These are phyloP conservation scores for Nestor notabilis DNA, from an alignment of 2,113 vertebrate species.

Conservation along the genomic window DNA sequence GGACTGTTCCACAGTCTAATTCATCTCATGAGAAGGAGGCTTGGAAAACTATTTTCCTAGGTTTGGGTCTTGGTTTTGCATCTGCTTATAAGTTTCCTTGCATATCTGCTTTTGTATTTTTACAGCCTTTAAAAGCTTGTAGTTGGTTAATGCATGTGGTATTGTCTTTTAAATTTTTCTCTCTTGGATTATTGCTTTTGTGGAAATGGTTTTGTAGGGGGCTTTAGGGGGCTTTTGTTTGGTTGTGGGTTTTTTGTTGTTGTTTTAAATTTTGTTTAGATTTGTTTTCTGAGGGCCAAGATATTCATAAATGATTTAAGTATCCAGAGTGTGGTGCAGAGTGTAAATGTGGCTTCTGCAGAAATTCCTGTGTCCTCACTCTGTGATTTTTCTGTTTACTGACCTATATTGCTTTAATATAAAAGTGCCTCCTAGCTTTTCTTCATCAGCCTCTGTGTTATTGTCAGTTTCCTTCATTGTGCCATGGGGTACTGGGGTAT, in stretches of 20 bases:
- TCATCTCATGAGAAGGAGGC: not conserved
- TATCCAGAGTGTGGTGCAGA: not conserved
- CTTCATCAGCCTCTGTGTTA: not conserved
- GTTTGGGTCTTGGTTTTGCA: not conserved
- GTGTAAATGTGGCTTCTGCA: not conserved
- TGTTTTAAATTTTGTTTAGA: not conserved
- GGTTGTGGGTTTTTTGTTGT: not conserved
- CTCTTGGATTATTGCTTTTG: not conserved
- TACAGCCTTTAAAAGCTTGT: not conserved
- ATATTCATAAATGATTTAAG: not conserved
- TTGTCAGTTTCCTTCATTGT: not conserved
- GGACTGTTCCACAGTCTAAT: not conserved
- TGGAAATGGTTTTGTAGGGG: not conserved
- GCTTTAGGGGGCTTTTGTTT: not conserved
- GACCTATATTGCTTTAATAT: not conserved
- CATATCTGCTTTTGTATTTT: not conserved
- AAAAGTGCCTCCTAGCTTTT: not conserved
- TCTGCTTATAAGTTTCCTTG: not conserved
- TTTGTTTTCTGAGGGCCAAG: not conserved
- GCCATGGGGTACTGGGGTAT: not conserved
- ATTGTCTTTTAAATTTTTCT: not conserved
- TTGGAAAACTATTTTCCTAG: not conserved
- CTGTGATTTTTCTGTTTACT: not conserved
- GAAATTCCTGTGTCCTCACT: not conserved
- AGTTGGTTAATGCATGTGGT: not conserved